A percentile compares a stretch with the other conserved stretches of the same genome.
These are phyloP conservation scores for Trididemnum clinides DNA, from an alignment of 23 tunicate genomes.

Conservation along the genomic window DNA sequence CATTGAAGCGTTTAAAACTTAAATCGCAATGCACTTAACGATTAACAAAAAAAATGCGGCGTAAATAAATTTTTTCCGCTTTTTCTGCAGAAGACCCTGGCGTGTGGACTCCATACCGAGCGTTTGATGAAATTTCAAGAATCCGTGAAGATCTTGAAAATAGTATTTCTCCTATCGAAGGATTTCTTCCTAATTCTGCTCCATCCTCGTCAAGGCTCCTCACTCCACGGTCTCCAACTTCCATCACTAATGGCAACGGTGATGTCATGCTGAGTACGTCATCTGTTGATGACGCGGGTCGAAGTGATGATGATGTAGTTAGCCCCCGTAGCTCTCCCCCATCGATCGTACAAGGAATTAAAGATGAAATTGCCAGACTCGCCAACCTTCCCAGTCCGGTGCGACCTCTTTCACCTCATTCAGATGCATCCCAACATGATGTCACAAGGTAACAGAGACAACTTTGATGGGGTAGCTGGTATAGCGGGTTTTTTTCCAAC, in stretches of 20 bases:
- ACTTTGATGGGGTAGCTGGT: too few relatives aligned
- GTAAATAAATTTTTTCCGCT: not conserved
- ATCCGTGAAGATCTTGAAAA: constrained; percentile 10
- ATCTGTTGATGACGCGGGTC: not conserved
- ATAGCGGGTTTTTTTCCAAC: too few relatives aligned
- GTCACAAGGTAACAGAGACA: not conserved
- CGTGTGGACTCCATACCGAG: constrained; percentile 60
- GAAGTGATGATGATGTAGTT: not conserved
- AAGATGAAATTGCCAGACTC: not conserved
- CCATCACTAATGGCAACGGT: not conserved
- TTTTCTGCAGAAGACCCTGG: not conserved
- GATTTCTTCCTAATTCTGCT: not conserved
- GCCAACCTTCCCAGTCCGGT: not conserved
- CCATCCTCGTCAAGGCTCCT: constrained; percentile 1
- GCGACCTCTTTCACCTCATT: not conserved
- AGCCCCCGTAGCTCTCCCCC: not conserved
- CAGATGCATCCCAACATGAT: not conserved
- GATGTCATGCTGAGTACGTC: not conserved
- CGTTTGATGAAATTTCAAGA: constrained; percentile 50
- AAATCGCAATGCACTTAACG: too few relatives aligned
- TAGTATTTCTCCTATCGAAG: not conserved
- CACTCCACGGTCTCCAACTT: not conserved
- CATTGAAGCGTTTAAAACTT: too few relatives aligned
- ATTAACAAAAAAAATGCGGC: too few relatives aligned
- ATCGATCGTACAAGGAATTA: not conserved